Conservation (phyloP, 1,140 invertebrate species). For the Gryllus bimaculatus region DNA sequence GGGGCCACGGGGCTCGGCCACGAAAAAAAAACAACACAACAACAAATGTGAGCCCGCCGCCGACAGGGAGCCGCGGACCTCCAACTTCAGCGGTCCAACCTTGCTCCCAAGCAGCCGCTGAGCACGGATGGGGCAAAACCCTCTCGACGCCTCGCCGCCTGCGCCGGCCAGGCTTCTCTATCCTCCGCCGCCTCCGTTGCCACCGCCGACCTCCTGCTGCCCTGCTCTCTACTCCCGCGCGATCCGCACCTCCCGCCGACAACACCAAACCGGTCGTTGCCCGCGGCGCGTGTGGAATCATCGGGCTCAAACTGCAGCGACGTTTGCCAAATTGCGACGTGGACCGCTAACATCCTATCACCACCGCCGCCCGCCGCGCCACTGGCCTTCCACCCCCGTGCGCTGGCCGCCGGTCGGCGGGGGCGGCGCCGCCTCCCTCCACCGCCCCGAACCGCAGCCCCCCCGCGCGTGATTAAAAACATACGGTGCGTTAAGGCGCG, state of each 20-base stretch:
- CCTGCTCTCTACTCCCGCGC: neutral
- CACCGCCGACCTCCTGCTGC: neutral
- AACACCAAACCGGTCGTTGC: constrained; percentile 16
- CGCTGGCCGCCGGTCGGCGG: neutral
- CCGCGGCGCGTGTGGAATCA: constrained; percentile 7
- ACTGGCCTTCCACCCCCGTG: neutral
- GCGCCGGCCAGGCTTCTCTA: neutral
- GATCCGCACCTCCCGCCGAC: neutral
- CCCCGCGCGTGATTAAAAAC: no score
- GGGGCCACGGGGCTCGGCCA: no score
- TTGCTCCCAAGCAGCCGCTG: neutral
- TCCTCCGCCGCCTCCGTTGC: neutral
- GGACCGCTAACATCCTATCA: no score
- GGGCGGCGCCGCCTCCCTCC: no score
- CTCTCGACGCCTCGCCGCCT: neutral
- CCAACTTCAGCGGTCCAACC: neutral
- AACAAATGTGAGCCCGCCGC: no score
- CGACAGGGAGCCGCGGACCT: no score
- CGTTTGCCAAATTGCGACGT: constrained; percentile 14
- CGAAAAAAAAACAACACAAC: no score
- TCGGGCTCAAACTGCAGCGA: constrained; percentile 16
- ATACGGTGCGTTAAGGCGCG: neutral
- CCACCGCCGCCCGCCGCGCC: neutral
- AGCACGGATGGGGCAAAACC: neutral
- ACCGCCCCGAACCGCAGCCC: neutral